A percentile compares a stretch with the other conserved stretches of the same genome.
Conservation (phyloP, 30 jellyfish, hydroid and myxozoan genomes). For the Aurelia coerulea region DNA sequence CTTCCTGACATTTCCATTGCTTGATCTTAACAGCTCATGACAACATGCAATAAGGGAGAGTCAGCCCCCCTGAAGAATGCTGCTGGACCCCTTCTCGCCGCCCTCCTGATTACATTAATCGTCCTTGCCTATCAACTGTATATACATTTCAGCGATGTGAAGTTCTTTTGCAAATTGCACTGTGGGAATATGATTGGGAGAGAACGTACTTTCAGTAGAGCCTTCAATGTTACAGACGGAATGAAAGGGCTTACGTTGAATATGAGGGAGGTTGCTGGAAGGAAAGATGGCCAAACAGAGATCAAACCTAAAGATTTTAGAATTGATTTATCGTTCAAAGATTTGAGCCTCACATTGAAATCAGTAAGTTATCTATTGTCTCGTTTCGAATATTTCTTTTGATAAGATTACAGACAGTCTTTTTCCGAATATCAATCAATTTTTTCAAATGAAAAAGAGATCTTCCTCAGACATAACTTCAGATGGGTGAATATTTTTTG, state of each 20-base stretch:
- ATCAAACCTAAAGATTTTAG: conserved; percentile 49
- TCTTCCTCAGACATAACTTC: too few species aligned
- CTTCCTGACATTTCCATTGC: too few species aligned
- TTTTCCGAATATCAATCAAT: too few species aligned
- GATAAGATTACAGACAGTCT: not conserved
- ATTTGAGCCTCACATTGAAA: conserved; percentile 50
- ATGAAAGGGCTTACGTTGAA: conserved; percentile 30
- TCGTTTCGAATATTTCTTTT: not conserved
- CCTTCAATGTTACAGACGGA: conserved; percentile 56
- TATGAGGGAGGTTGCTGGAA: conserved; percentile 4
- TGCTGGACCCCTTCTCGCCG: conserved; percentile 78
- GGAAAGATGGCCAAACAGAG: conserved; percentile 3
- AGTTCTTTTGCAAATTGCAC: conserved; percentile 21
- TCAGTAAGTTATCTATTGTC: conserved; percentile 39
- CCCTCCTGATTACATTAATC: conserved; percentile 23
- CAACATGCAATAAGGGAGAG: conserved; percentile 65
- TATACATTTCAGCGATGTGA: conserved; percentile 29
- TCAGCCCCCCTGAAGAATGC: conserved; percentile 74
- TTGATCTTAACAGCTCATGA: conserved; percentile 33
- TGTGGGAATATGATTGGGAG: not conserved
- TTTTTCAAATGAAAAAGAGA: too few species aligned
- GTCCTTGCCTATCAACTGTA: conserved; percentile 43
- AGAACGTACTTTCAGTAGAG: conserved; percentile 29
- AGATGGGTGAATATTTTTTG: too few species aligned
- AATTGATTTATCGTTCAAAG: conserved; percentile 49